Evolutionary conservation across 2,888 invertebrate genomes (phyloP).

Genomic region (Drosophila neotestacea): DNA sequence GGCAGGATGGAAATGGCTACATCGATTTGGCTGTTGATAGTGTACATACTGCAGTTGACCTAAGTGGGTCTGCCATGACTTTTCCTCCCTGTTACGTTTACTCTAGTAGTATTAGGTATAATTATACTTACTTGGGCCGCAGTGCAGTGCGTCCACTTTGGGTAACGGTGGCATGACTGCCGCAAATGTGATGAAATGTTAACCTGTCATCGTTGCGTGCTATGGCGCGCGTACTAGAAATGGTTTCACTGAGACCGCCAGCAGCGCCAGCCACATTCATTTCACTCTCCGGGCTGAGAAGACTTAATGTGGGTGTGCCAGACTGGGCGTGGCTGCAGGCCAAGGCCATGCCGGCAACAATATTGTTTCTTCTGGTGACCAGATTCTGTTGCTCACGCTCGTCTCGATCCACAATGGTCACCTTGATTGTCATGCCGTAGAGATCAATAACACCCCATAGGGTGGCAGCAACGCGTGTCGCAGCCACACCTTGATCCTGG

Average conservation of each 20-base stretch:
- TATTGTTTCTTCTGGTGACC: constrained; percentile 89
- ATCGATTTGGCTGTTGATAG: too few relatives aligned
- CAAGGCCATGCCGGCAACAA: constrained; percentile 79
- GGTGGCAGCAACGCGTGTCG: constrained; percentile 91
- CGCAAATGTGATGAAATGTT: constrained; percentile 96
- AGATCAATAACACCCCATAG: constrained; percentile 98
- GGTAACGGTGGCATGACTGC: constrained; percentile 96
- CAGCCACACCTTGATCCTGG: constrained; percentile 95
- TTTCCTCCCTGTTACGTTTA: too few relatives aligned
- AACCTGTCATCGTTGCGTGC: constrained; percentile 88
- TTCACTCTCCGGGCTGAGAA: constrained; percentile 84
- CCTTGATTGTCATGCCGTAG: constrained; percentile 97
- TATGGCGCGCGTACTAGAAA: constrained; percentile 65
- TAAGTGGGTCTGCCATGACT: too few relatives aligned
- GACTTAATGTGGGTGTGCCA: constrained; percentile 82
- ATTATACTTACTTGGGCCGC: constrained; percentile 92
- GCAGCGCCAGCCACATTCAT: constrained; percentile 79
- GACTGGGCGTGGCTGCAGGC: constrained; percentile 54
- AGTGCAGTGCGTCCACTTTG: constrained; percentile 96
- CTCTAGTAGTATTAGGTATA: neutral
- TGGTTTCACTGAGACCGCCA: constrained; percentile 71
- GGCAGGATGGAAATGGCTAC: too few relatives aligned
- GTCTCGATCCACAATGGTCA: constrained; percentile 94
- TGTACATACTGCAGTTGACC: too few relatives aligned
- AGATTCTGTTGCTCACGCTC: constrained; percentile 92